These are phyloP conservation scores for Ceratotherium simum DNA, from an alignment of 2,113 vertebrate species.

Conservation along the genomic window DNA sequence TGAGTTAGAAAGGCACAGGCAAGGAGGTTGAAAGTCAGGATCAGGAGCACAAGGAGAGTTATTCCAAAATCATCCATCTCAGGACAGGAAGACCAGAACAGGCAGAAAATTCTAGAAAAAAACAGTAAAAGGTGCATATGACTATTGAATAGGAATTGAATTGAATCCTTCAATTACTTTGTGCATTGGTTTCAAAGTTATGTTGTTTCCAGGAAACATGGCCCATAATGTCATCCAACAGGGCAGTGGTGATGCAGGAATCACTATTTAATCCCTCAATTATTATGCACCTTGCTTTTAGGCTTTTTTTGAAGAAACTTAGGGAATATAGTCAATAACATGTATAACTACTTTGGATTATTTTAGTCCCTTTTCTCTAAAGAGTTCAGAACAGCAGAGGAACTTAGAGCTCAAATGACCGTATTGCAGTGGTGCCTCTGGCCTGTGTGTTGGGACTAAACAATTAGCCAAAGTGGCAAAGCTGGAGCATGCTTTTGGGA, in stretches of 20 bases:
- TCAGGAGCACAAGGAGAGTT: not conserved
- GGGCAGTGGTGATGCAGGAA: accelerated
- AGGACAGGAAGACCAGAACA: not conserved
- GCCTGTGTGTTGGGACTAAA: not conserved
- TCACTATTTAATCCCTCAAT: not conserved
- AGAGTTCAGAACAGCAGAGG: not conserved
- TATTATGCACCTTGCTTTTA: not conserved
- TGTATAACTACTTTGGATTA: not conserved
- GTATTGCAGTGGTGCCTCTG: accelerated
- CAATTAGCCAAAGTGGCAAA: not conserved
- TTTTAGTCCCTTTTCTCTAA: constrained; percentile 31
- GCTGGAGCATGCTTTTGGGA: not conserved
- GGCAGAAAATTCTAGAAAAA: not conserved
- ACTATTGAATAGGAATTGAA: not conserved
- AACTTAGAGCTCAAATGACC: not conserved
- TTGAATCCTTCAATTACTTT: not conserved
- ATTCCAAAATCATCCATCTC: not conserved
- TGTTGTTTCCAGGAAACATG: not conserved
- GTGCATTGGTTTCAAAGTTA: not conserved
- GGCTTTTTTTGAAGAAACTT: not conserved
- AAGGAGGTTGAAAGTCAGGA: not conserved
- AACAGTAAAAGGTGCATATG: accelerated
- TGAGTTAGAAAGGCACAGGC: not conserved
- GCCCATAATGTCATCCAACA: not conserved
- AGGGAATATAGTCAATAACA: not conserved